Evolutionary conservation across 2,888 invertebrate genomes (phyloP).

Genomic region (Nezara viridula): DNA sequence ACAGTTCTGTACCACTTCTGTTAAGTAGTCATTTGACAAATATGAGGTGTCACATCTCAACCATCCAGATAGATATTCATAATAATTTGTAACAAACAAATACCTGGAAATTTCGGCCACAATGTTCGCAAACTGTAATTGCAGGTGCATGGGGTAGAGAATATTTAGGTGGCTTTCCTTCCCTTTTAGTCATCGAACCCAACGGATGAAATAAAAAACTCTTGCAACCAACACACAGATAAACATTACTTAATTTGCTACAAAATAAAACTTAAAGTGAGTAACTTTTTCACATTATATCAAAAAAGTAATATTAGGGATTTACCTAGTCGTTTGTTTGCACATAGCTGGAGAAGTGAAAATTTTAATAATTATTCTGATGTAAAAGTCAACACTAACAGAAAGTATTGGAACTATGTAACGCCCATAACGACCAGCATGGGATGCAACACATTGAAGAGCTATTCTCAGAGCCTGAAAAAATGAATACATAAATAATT

Average conservation of each 20-base stretch:
- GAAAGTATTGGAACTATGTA: conserved; percentile 93
- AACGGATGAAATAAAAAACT: conserved; percentile 68
- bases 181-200: conserved; percentile 68
- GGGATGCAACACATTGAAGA: conserved; percentile 88
- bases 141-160: conserved; percentile 73
- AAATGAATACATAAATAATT: background rate
- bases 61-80: background rate
- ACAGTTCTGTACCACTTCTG: too few species aligned
- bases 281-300: background rate
- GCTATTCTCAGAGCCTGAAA: conserved; percentile 91
- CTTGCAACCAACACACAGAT: conserved; percentile 93
- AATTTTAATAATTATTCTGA: conserved; percentile 91
- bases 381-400: conserved; percentile 96
- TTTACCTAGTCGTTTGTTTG: conserved; percentile 86
- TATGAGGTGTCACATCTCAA: too few species aligned
- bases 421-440: conserved; percentile 93
- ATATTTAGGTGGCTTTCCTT: conserved; percentile 72
- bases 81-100: background rate
- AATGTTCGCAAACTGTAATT: conserved; percentile 61
- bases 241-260: conserved; percentile 89
- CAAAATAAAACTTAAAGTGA: conserved; percentile 65
- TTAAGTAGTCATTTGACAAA: too few species aligned
- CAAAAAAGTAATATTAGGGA: background rate
- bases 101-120: conserved; percentile 53
- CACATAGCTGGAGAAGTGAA: conserved; percentile 85